Percentiles rank a stretch among this genome's conserved stretches.
Evolutionary conservation across 1,140 invertebrate species (phyloP).

Genomic region (Eumeta japonica): DNA sequence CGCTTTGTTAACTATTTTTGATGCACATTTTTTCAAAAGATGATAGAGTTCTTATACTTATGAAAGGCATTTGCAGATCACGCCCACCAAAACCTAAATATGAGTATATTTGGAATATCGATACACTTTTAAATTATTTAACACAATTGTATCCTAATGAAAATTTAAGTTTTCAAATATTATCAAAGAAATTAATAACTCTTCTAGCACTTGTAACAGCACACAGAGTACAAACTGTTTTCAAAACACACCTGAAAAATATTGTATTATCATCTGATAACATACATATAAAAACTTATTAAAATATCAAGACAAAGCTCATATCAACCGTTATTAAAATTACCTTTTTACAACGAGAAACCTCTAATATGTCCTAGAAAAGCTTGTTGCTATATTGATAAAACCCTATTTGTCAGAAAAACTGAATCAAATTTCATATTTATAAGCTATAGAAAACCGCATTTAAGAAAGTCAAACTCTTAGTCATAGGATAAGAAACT

Average conservation of each 20-base stretch:
- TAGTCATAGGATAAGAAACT: too few species aligned
- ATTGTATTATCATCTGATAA: background rate
- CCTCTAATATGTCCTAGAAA: slow-evolving; percentile 2
- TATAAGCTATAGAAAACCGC: too few species aligned
- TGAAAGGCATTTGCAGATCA: slow-evolving; percentile 3
- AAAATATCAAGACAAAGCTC: slow-evolving; percentile 1
- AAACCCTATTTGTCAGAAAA: background rate
- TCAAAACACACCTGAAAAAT: background rate
- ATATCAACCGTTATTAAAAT: slow-evolving; percentile 1
- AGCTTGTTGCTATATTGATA: slow-evolving; percentile 3
- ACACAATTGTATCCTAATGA: slow-evolving; percentile 1
- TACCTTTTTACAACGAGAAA: slow-evolving; percentile 1
- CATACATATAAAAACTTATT: slow-evolving; percentile 1
- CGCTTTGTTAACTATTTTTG: background rate
- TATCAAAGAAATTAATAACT: too few species aligned
- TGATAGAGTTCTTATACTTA: background rate
- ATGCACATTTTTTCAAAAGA: too few species aligned
- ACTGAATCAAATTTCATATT: background rate
- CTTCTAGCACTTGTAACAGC: too few species aligned
- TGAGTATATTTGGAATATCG: slow-evolving; percentile 1
- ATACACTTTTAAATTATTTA: background rate
- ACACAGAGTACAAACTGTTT: slow-evolving; percentile 1
- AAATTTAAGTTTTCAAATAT: background rate
- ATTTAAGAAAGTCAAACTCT: background rate
- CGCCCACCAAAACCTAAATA: too few species aligned